phyloP scores from a whole-genome alignment of 2,888 invertebrate genomes.

The Ditylenchus weischeri region DNA sequence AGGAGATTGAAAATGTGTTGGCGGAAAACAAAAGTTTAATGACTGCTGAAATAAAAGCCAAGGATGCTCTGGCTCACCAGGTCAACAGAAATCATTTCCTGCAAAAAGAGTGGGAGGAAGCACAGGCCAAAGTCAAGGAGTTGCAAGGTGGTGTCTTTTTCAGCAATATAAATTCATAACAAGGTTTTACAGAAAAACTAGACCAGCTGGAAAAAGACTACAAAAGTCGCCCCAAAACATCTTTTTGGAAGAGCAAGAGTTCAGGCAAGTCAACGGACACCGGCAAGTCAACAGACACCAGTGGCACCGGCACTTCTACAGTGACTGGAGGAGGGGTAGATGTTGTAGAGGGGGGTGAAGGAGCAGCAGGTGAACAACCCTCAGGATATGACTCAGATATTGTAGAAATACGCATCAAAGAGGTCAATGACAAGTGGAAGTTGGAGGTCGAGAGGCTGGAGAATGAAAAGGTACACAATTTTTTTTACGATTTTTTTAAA shows the following conservation, averaged over 20 bases:
- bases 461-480: conserved; percentile 48
- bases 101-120: conserved; percentile 44
- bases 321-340: conserved; percentile 21
- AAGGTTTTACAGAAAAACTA: conserved; percentile 30
- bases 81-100: conserved; percentile 44
- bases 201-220: conserved; percentile 39
- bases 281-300: conserved; percentile 24
- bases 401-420: conserved; percentile 44
- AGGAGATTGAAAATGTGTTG: conserved; percentile 50
- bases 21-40: conserved; percentile 43
- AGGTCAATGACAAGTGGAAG: conserved; percentile 57
- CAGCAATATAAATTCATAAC: no score
- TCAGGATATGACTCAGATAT: conserved; percentile 49
- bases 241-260: conserved; percentile 31
- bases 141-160: conserved; percentile 30
- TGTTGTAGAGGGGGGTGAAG: conserved; percentile 34
- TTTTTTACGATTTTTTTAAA: no score
- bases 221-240: conserved; percentile 28
- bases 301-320: conserved; percentile 18
- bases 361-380: conserved; percentile 23
- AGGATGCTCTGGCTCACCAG: conserved; percentile 45
- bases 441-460: conserved; percentile 52
- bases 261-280: conserved; percentile 37
- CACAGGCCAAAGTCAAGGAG: conserved; percentile 35
- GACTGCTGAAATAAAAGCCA: conserved; percentile 43